Percentiles rank a stretch among this genome's conserved stretches.
These are phyloP conservation scores for Girardinus metallicus DNA, from an alignment of 2,797 vertebrate species.

Conservation along the genomic window DNA sequence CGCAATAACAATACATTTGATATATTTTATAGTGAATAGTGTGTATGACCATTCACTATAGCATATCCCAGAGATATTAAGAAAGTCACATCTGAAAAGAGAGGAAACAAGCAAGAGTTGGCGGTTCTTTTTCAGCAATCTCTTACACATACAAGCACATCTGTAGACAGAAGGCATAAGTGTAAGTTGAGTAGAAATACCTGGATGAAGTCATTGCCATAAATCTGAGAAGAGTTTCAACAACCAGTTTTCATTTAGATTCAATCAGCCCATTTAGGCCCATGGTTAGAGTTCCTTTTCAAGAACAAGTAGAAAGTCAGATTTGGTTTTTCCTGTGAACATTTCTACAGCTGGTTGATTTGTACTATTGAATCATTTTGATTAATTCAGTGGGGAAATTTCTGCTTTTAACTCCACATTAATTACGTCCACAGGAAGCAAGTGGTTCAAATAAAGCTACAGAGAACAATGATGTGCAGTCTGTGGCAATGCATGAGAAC, in stretches of 20 bases:
- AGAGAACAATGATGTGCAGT: neutral
- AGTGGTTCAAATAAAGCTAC: neutral
- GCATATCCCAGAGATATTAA: neutral
- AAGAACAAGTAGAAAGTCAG: neutral
- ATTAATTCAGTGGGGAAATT: neutral
- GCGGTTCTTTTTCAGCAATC: neutral
- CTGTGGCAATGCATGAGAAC: neutral
- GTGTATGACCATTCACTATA: neutral
- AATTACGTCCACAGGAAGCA: neutral
- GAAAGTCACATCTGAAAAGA: neutral
- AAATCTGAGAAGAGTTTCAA: neutral
- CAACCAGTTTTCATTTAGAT: neutral
- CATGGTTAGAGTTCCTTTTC: neutral
- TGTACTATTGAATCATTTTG: neutral
- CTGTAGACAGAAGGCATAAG: neutral
- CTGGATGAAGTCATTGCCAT: neutral
- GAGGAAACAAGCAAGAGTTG: neutral
- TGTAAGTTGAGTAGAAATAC: neutral
- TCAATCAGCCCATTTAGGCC: neutral
- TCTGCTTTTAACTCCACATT: neutral
- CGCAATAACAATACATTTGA: too few relatives aligned
- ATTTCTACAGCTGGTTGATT: neutral
- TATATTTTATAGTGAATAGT: neutral
- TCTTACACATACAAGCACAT: neutral
- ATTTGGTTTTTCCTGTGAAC: neutral